Conservation (phyloP, 2,888 invertebrate species). For the Coelinius sp. region DNA sequence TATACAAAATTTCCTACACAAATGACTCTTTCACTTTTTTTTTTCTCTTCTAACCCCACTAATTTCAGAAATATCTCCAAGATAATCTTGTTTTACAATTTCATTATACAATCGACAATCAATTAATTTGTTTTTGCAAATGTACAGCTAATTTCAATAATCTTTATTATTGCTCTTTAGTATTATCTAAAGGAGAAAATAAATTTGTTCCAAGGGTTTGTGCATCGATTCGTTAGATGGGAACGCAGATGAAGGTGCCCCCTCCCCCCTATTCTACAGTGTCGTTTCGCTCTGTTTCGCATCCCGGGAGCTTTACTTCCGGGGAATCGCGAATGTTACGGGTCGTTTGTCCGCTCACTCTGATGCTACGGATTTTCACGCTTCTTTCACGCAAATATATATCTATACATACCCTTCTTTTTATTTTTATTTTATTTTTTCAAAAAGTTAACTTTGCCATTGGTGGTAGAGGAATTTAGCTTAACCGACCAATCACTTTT, state of each 20-base stretch:
- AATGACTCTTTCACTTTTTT: too few relatives aligned
- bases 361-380: slow-evolving; percentile 45
- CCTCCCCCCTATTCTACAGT: not conserved
- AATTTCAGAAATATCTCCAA: not conserved
- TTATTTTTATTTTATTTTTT: slow-evolving; percentile 12
- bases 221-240: slow-evolving; percentile 15
- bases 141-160: slow-evolving; percentile 23
- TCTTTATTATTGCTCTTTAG: not conserved
- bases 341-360: slow-evolving; percentile 41
- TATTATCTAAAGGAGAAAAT: not conserved
- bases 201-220: not conserved
- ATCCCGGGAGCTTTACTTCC: slow-evolving; percentile 35
- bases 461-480: slow-evolving; percentile 17
- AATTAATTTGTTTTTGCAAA: slow-evolving; percentile 12
- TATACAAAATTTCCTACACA: too few relatives aligned
- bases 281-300: slow-evolving; percentile 40
- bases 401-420: not conserved
- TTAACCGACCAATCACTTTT: slow-evolving; percentile 33
- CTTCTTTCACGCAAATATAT: slow-evolving; percentile 37
- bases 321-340: slow-evolving; percentile 45
- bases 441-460: slow-evolving; percentile 14
- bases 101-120: not conserved
- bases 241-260: not conserved
- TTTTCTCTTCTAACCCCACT: too few relatives aligned
- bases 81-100: not conserved